Base-by-base conservation (phyloP, 2,797 vertebrate genomes). In the Lateolabrax maculatus region DNA sequence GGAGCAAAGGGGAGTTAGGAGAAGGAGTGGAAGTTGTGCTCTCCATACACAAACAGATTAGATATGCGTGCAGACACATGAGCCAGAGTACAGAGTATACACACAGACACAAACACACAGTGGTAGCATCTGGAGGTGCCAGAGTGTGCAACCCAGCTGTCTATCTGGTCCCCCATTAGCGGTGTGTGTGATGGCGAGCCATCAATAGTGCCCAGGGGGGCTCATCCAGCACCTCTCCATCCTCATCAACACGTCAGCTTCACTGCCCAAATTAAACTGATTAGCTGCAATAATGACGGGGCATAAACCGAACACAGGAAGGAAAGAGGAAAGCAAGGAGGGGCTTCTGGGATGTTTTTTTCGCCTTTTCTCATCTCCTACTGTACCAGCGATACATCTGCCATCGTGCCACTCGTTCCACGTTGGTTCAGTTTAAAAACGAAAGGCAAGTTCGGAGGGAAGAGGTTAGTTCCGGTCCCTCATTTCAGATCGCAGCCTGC, bases 171-270 rank as follows among this genome's bases (percentile, higher is more conserved):
- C 70, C 85, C 89, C 75, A 90, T 92, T 93, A 91, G 81, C 69
- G 3, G 51, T 16, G 82, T 79, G 80, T 84, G 84, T 80, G 86
- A 90, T 85, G 71, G 86, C 15, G 70, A 82, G 88, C 88, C 84
- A 83, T 90, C 81, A 79, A 90, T 87, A 64, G 63, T 49, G 63
- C 88, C 92, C 84, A n/a, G 39, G 84, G 89, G 91, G 84, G 75
- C 81, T 93, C 84, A 90, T 92, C 81, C 81, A 90, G 87, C 91
- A 92, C 90, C 88, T 95, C 84, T 91, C 89, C 80, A 86, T 92
- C 82, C 91, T 93, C 92, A 93, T 94, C 92, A 95, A 94, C 94
- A 93, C 92, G 77, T 93, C 89, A 91, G 86, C 86, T 77, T 81
- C 86, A 83, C 77, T 72, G 81, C 58, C 83, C 86, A 93, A 93